Conservation (phyloP, 2,797 vertebrate species). For the Parauchenoglanis ngamensis region DNA sequence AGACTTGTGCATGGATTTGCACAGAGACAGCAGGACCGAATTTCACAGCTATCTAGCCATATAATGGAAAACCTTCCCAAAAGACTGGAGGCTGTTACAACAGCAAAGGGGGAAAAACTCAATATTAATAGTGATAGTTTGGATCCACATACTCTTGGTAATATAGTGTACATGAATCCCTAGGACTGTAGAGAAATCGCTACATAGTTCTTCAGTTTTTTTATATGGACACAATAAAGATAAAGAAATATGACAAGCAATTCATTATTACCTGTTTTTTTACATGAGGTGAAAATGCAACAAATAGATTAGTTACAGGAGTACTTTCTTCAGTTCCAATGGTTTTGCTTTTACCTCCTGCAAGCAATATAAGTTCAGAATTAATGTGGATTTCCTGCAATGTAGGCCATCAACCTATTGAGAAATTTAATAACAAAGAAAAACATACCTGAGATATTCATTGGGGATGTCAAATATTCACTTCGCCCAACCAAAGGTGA, state of each 20-base stretch:
- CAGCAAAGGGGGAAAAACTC: neutral
- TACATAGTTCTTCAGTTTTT: neutral
- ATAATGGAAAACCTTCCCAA: neutral
- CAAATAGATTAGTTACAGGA: slow-evolving; percentile 11
- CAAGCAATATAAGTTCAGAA: neutral
- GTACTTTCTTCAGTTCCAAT: slow-evolving; percentile 21
- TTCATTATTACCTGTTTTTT: slow-evolving; percentile 32
- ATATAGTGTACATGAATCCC: neutral
- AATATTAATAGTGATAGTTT: neutral
- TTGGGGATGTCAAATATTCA: neutral
- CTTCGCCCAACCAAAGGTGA: neutral
- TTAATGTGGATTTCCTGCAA: neutral
- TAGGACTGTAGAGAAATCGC: neutral
- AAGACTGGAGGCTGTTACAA: neutral
- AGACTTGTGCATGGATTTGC: neutral
- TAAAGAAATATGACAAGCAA: neutral
- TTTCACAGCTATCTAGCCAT: neutral
- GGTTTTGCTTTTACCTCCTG: slow-evolving; percentile 17
- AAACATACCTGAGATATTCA: slow-evolving; percentile 20
- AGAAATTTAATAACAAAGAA: neutral
- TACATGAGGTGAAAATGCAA: slow-evolving; percentile 13
- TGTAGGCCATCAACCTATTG: neutral
- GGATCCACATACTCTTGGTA: neutral
- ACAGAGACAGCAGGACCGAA: neutral
- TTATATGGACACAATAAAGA: neutral